A percentile compares a stretch with the other conserved stretches of the same genome.
phyloP scores from a whole-genome alignment of 2,888 invertebrate species.

The Eupsilia transversa region DNA sequence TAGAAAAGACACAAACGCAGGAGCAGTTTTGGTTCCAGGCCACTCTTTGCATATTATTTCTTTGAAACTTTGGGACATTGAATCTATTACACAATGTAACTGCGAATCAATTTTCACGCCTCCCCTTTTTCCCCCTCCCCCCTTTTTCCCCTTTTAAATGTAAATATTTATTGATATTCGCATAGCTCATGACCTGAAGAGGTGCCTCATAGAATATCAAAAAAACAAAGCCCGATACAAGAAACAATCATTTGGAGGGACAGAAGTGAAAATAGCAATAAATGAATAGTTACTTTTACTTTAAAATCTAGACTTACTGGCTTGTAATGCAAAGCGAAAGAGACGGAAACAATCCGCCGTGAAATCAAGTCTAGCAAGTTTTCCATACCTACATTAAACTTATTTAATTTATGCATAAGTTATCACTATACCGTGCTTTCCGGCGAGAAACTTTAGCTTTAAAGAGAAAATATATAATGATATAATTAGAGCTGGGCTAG shows the following conservation, averaged over 20 bases:
- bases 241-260: conserved; percentile 1
- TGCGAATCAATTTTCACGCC: too few relatives aligned
- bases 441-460: conserved; percentile 58
- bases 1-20: conserved; percentile 48
- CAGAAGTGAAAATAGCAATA: conserved; percentile 24
- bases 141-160: too few relatives aligned
- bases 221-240: too few relatives aligned
- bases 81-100: too few relatives aligned
- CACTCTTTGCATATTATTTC: neutral
- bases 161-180: too few relatives aligned
- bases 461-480: conserved; percentile 66
- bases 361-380: conserved; percentile 52
- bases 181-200: too few relatives aligned
- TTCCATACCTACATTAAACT: conserved; percentile 38
- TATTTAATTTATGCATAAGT: conserved; percentile 56
- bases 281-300: conserved; percentile 21
- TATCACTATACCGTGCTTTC: conserved; percentile 49
- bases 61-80: neutral
- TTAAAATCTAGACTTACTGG: conserved; percentile 21
- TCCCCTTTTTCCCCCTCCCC: too few relatives aligned
- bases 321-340: conserved; percentile 7
- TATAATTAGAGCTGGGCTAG: conserved; percentile 52
- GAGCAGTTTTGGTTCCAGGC: neutral
- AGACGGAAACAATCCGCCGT: neutral
- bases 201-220: too few relatives aligned